phyloP scores from a whole-genome alignment of 2,797 vertebrate genomes.

The Melopsittacus undulatus region DNA sequence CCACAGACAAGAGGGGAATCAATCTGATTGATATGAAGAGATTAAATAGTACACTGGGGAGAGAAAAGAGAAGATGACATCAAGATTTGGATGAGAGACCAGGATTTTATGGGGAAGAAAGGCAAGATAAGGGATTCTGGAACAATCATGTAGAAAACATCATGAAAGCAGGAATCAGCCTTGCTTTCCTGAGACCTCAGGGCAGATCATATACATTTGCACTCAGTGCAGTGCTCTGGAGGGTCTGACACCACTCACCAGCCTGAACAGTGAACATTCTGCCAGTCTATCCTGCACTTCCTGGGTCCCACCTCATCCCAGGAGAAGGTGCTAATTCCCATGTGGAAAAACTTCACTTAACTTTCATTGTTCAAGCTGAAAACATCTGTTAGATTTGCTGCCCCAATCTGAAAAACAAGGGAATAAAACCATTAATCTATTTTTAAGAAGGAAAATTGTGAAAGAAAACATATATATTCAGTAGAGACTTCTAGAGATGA shows the following conservation, averaged over 20 bases:
- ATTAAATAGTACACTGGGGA: neutral
- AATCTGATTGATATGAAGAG: neutral
- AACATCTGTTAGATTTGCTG: neutral
- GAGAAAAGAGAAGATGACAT: neutral
- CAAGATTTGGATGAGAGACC: neutral
- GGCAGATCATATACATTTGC: neutral
- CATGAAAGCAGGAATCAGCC: neutral
- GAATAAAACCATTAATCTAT: neutral
- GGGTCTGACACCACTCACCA: neutral
- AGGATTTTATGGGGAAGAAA: neutral
- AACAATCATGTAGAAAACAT: neutral
- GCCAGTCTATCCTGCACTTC: neutral
- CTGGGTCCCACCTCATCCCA: neutral
- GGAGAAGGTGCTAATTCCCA: neutral
- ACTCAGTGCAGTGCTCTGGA: neutral
- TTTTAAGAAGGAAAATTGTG: conserved; percentile 1
- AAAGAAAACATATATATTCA: neutral
- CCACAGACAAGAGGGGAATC: neutral
- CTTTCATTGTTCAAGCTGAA: neutral
- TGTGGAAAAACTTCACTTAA: neutral
- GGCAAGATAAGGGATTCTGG: neutral
- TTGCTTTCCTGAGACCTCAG: neutral
- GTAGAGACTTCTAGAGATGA: neutral
- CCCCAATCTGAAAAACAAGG: conserved; percentile 5
- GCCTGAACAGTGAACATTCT: fast-evolving